Percentiles rank a stretch among this genome's conserved stretches.
phyloP scores from a whole-genome alignment of 2,888 invertebrate species.

The Heliconius ethilla region DNA sequence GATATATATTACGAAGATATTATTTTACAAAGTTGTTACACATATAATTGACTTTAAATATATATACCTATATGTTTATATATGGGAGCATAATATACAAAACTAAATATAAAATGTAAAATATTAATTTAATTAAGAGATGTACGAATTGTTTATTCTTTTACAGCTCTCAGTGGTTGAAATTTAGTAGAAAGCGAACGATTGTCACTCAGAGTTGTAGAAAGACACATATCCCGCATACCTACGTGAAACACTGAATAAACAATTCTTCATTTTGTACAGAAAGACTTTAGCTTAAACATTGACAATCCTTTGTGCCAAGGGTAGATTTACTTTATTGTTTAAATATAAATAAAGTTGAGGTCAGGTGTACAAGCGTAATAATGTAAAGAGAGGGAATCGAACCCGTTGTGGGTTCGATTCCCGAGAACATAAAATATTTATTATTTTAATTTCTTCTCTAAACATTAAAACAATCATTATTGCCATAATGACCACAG shows the following conservation, averaged over 20 bases:
- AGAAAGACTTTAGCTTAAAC: not conserved
- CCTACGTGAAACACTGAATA: not conserved
- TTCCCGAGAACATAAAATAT: not conserved
- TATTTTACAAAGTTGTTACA: too few relatives aligned
- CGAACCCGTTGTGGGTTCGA: too few relatives aligned
- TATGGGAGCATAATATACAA: too few relatives aligned
- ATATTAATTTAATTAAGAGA: not conserved
- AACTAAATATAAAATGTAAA: not conserved
- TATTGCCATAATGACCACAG: not conserved
- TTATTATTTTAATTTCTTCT: not conserved
- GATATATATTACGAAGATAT: too few relatives aligned
- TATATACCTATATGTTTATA: too few relatives aligned
- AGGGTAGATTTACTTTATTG: not conserved
- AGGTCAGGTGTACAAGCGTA: not conserved
- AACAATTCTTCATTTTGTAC: not conserved
- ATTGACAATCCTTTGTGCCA: not conserved
- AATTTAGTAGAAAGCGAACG: not conserved
- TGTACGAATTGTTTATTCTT: not conserved
- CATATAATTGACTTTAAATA: too few relatives aligned
- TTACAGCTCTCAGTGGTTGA: not conserved
- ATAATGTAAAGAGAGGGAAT: not conserved
- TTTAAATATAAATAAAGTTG: not conserved
- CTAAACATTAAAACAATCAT: too few relatives aligned
- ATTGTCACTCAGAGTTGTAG: not conserved
- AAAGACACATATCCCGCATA: not conserved